phyloP scores from a whole-genome alignment of 2,113 vertebrate species.

The Taxidea taxus region DNA sequence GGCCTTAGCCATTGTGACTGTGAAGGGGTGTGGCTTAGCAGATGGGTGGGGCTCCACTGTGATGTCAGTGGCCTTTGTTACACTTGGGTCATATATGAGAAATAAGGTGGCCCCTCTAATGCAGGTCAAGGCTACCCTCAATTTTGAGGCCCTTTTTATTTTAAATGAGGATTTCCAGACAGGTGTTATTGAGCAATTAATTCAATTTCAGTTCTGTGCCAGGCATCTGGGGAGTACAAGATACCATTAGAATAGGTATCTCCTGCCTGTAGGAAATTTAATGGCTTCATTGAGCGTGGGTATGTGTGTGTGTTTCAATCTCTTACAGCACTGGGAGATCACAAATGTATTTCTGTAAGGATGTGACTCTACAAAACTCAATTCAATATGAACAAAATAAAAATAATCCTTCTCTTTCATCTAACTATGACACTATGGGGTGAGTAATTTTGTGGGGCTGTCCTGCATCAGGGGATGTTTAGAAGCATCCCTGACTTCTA shows the following conservation, averaged over 20 bases:
- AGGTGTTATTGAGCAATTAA: background rate
- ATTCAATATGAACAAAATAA: background rate
- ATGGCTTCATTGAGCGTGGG: background rate
- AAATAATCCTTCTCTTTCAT: slow-evolving; percentile 3
- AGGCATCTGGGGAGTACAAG: background rate
- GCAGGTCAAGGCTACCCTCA: background rate
- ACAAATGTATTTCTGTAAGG: background rate
- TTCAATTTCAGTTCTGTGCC: background rate
- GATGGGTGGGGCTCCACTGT: slow-evolving; percentile 19
- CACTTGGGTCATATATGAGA: background rate
- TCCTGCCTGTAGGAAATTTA: background rate
- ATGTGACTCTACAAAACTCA: background rate
- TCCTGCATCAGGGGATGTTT: background rate
- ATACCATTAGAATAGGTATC: background rate
- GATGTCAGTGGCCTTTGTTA: slow-evolving; percentile 39
- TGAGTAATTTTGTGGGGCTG: background rate
- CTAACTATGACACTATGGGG: background rate
- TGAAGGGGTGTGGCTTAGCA: slow-evolving; percentile 38
- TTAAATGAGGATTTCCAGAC: slow-evolving; percentile 18
- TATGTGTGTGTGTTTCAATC: background rate
- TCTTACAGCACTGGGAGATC: background rate
- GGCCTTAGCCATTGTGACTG: slow-evolving; percentile 66
- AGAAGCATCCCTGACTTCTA: background rate
- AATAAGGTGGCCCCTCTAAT: background rate
- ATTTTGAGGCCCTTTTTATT: background rate